phyloP scores from a whole-genome alignment of 2,113 vertebrate genomes.

The Mormoops blainvillei region DNA sequence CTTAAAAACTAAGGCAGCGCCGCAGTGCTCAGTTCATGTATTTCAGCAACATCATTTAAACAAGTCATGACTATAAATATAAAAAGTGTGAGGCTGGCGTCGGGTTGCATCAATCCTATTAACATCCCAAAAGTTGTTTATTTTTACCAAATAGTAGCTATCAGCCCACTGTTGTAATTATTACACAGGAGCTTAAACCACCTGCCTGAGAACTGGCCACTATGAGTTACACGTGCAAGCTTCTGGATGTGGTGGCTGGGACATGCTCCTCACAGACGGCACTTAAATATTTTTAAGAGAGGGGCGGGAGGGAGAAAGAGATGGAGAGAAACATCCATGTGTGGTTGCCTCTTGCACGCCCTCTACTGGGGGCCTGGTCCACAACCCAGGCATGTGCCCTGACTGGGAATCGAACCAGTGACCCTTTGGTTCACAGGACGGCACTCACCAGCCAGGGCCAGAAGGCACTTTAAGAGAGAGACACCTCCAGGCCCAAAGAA shows the following conservation, averaged over 20 bases:
- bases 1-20: not conserved
- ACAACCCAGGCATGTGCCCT: too few species aligned
- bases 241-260: fast-evolving
- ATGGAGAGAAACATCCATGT: too few species aligned
- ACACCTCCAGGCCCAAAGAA: fast-evolving
- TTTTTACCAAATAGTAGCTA: not conserved
- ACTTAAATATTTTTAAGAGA: too few species aligned
- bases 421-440: too few species aligned
- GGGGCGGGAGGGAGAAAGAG: too few species aligned
- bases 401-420: too few species aligned
- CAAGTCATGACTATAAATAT: not conserved
- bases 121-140: fast-evolving
- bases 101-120: fast-evolving
- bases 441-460: too few species aligned
- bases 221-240: fast-evolving
- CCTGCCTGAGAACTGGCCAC: not conserved
- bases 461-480: too few species aligned
- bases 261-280: not conserved
- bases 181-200: not conserved
- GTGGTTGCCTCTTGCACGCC: too few species aligned
- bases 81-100: not conserved
- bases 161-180: not conserved
- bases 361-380: too few species aligned
- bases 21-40: fast-evolving
- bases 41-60: not conserved